Conservation (phyloP, 2,797 vertebrate species). For the Aphelocoma californica region DNA sequence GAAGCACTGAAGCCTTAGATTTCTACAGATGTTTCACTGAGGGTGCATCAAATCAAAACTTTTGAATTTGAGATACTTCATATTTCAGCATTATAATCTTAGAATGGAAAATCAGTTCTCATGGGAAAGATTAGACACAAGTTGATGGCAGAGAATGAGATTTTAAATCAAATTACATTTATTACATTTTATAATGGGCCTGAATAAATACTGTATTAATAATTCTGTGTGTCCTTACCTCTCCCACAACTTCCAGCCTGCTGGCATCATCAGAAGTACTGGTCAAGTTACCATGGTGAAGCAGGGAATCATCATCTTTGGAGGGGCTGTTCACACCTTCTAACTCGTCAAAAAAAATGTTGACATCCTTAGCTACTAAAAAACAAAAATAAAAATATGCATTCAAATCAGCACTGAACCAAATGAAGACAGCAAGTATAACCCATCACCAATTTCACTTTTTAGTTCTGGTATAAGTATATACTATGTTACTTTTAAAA, state of each 20-base stretch:
- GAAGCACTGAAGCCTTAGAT: not conserved
- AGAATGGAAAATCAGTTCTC: not conserved
- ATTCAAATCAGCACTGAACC: not conserved
- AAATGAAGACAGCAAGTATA: not conserved
- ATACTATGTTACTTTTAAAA: not conserved
- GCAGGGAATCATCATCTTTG: slow-evolving; percentile 88
- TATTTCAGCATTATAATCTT: not conserved
- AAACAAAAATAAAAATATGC: slow-evolving; percentile 35
- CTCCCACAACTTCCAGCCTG: slow-evolving; percentile 78
- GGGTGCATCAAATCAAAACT: not conserved
- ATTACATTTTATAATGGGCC: not conserved
- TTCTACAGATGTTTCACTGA: not conserved
- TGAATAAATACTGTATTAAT: not conserved
- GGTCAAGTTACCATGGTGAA: slow-evolving; percentile 85
- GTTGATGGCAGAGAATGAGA: not conserved
- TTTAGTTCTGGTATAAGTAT: not conserved
- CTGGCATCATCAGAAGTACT: slow-evolving; percentile 86
- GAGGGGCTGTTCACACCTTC: slow-evolving; percentile 84
- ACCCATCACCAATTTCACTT: not conserved
- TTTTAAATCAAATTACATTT: not conserved
- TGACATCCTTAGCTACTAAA: slow-evolving; percentile 85
- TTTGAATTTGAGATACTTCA: not conserved
- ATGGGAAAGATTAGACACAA: not conserved
- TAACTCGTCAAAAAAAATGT: slow-evolving; percentile 85
- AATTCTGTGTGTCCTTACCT: slow-evolving; percentile 75